Conservation (phyloP, 2,888 invertebrate genomes). For the Leucania comma region DNA sequence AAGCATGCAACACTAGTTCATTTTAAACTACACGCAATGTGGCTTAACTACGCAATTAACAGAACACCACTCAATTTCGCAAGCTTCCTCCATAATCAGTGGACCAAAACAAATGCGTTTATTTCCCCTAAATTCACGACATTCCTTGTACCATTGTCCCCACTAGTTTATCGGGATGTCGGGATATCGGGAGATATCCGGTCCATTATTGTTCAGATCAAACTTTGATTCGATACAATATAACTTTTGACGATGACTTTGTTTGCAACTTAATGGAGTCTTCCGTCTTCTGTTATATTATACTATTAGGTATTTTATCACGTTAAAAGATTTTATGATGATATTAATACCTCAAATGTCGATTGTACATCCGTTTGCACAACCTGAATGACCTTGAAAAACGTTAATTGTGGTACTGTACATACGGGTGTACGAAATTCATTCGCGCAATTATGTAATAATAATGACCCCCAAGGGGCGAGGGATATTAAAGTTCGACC, state of each 20-base stretch:
- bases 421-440: no score
- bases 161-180: conserved; percentile 79
- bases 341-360: no score
- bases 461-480: no score
- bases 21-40: background rate
- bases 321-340: no score
- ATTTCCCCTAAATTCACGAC: conserved; percentile 56
- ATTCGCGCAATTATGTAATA: no score
- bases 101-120: conserved; percentile 58
- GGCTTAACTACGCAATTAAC: conserved; percentile 40
- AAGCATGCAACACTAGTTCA: background rate
- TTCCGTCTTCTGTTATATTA: conserved; percentile 55
- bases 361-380: no score
- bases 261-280: conserved; percentile 79
- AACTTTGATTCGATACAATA: conserved; percentile 89
- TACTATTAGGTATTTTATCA: background rate
- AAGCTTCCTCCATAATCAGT: conserved; percentile 41
- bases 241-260: conserved; percentile 81
- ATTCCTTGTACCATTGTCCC: conserved; percentile 74
- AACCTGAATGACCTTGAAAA: no score
- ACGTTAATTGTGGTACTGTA: no score
- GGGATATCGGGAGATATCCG: conserved; percentile 85
- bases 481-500: no score
- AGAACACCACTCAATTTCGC: conserved; percentile 41
- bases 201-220: conserved; percentile 86